A percentile compares a stretch with the other conserved stretches of the same genome.
These are phyloP conservation scores for Antennarius striatus DNA, from an alignment of 2,113 vertebrate genomes.

Conservation along the genomic window DNA sequence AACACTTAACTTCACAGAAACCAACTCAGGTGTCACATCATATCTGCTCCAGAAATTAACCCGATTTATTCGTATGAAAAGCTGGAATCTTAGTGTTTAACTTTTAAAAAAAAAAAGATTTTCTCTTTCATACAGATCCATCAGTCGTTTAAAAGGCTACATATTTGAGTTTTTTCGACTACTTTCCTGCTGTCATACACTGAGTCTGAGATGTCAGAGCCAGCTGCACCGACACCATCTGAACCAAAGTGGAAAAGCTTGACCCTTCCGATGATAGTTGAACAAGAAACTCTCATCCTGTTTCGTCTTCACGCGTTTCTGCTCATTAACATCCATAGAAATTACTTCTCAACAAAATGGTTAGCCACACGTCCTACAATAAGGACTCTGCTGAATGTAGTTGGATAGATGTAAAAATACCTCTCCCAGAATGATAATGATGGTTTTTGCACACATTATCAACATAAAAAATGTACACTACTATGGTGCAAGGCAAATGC, in stretches of 20 bases:
- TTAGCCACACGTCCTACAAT: too few species aligned
- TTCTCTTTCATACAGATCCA: background rate
- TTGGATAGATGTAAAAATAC: too few species aligned
- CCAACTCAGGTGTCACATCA: too few species aligned
- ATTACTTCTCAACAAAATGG: too few species aligned
- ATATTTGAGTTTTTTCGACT: background rate
- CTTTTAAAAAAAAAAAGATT: background rate
- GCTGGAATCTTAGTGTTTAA: background rate
- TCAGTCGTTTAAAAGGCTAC: background rate
- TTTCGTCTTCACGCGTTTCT: too few species aligned
- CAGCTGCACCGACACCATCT: background rate
- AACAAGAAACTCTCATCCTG: too few species aligned
- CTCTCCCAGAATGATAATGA: too few species aligned
- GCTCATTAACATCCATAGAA: too few species aligned
- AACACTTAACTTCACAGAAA: background rate
- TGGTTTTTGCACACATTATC: too few species aligned
- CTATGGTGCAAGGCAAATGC: too few species aligned
- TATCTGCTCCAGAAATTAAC: background rate
- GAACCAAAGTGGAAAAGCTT: background rate
- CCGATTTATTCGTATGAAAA: background rate
- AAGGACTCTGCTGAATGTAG: too few species aligned
- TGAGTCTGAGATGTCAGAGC: conserved; percentile 1
- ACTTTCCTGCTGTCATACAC: background rate
- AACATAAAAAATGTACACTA: too few species aligned
- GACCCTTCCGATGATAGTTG: background rate